Evolutionary conservation across 2,888 invertebrate species (phyloP), one percentile per base, ranked within the genome.

Genomic region (Spilarctia lutea): DNA sequence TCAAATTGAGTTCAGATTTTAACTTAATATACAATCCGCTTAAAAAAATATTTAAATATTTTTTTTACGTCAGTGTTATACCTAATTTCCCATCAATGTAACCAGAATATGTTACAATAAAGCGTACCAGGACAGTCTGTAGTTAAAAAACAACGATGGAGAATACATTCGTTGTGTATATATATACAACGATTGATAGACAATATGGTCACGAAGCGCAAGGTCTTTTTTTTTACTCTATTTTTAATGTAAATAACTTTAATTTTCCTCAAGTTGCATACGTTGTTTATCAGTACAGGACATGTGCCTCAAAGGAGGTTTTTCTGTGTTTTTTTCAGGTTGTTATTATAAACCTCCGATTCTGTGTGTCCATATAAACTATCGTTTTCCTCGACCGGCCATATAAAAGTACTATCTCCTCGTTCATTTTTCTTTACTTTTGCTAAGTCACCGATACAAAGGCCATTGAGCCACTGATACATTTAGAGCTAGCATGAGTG

Each of bases 401-500:
- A 56, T 56, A 56, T 24, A 56, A 56, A 56, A 24, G 24, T 11
- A n/a, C 24, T 56, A 56, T 56, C 24, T 56, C n/a, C 20, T n/a
- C n/a, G 24, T 10, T 56, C 52, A 56, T 56, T 56, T 56, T 56
- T 56, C 52, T 56, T 56, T 56, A n/a, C 52, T 56, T 56, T 56
- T 56, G n/a, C 52, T n/a, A 56, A 56, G 52, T 56, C 52, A 56
- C 24, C n/a, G n/a, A 56, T 56, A 56, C 52, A 56, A 56, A 56
- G 52, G 52, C 52, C 20, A 56, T 56, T 56, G 24, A 56, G 52
- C 52, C 8, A 56, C 68, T 65, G 68, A 80, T 74, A 66, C 20
- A 80, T 71, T 80, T 80, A 78, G 77, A 78, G 35, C 75, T 75
- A 79, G 71, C 77, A 73, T n/a, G 10, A 56, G 52, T 56, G 52